Conservation (phyloP, 2,797 vertebrate genomes). For the Pelochelys cantorii region DNA sequence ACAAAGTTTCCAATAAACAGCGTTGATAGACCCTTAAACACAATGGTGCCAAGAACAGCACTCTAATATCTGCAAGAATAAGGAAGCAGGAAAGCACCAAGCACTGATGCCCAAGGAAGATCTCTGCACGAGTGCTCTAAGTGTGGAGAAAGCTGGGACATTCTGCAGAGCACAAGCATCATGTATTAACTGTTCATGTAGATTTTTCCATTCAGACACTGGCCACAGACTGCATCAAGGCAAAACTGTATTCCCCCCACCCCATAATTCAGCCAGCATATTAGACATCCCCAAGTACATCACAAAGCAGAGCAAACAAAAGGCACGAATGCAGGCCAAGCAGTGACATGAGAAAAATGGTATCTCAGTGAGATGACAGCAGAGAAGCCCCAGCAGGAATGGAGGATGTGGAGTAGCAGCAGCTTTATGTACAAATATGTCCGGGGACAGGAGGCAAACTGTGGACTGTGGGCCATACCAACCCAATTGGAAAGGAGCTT, state of each 20-base stretch:
- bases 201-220: slow-evolving; percentile 51
- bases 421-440: slow-evolving; percentile 33
- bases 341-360: slow-evolving; percentile 51
- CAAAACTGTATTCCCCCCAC: neutral
- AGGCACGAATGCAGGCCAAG: slow-evolving; percentile 71
- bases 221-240: slow-evolving; percentile 3
- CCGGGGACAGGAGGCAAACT: slow-evolving; percentile 17
- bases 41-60: fast-evolving
- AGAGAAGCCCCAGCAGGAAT: slow-evolving; percentile 22
- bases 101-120: neutral
- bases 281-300: slow-evolving; percentile 10
- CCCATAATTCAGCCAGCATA: neutral
- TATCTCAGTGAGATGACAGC: slow-evolving; percentile 36
- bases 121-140: neutral
- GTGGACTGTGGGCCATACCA: neutral
- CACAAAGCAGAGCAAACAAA: slow-evolving; percentile 62
- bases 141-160: slow-evolving; percentile 12
- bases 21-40: neutral
- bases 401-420: slow-evolving; percentile 22
- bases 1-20: neutral
- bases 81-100: slow-evolving; percentile 11
- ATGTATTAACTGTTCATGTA: slow-evolving; percentile 44
- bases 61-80: slow-evolving; percentile 24
- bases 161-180: slow-evolving; percentile 41
- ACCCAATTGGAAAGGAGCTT: neutral